A percentile compares a stretch with the other conserved stretches of the same genome.
These are phyloP conservation scores for Drosophila mettleri DNA, from an alignment of 2,888 invertebrate species.

Conservation along the genomic window DNA sequence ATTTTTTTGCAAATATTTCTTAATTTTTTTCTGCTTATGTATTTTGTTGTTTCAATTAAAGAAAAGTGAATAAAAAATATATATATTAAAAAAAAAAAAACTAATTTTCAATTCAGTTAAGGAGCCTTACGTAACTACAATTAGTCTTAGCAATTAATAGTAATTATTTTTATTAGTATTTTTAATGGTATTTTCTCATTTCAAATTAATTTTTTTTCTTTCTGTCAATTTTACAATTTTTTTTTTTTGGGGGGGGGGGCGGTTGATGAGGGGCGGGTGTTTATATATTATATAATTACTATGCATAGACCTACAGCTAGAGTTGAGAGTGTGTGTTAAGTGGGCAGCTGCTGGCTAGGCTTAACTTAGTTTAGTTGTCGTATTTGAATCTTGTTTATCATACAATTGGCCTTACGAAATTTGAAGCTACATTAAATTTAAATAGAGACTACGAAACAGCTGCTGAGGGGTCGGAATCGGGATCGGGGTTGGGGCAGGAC, in stretches of 20 bases:
- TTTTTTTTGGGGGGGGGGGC: no score
- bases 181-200: background rate
- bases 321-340: background rate
- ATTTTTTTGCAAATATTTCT: slow-evolving; percentile 7
- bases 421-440: slow-evolving; percentile 47
- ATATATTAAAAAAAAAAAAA: slow-evolving; percentile 14
- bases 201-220: no score
- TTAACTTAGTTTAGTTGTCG: background rate
- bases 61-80: slow-evolving; percentile 9
- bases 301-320: slow-evolving; percentile 11
- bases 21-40: background rate
- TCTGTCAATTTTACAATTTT: no score
- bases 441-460: slow-evolving; percentile 19
- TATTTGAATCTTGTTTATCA: slow-evolving; percentile 39
- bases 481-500: background rate
- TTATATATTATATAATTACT: slow-evolving; percentile 12
- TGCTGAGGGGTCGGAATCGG: no score
- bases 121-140: slow-evolving; percentile 10
- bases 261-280: background rate
- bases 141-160: slow-evolving; percentile 31
- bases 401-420: slow-evolving; percentile 54
- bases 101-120: slow-evolving; percentile 20
- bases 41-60: slow-evolving; percentile 6
- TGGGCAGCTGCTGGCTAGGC: background rate
- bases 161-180: slow-evolving; percentile 14